These are phyloP conservation scores for Passer montanus DNA, from an alignment of 2,113 vertebrate species.

Conservation along the genomic window DNA sequence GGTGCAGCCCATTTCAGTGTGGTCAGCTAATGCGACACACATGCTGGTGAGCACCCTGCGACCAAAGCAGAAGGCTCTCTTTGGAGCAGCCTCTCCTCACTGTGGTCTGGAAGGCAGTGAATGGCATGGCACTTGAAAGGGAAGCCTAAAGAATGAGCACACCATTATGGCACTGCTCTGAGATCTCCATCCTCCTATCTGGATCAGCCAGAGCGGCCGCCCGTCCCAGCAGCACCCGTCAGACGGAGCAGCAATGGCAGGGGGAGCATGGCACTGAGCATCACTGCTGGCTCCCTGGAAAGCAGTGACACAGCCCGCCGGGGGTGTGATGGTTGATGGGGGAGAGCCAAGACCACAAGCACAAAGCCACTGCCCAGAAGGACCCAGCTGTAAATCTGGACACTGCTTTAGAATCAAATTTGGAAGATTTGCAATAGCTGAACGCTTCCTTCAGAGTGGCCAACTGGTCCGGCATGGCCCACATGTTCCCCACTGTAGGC, in stretches of 20 bases:
- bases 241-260: accelerated
- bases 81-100: neutral
- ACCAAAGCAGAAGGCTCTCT: constrained; percentile 31
- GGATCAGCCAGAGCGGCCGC: accelerated
- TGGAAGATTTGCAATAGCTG: neutral
- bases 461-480: no score
- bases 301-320: accelerated
- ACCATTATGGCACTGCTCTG: neutral
- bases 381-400: neutral
- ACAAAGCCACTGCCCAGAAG: neutral
- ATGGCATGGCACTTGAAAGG: neutral
- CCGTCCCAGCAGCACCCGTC: accelerated
- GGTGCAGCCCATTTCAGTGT: constrained; percentile 28
- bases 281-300: neutral
- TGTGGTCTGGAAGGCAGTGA: constrained; percentile 46
- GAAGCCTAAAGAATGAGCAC: neutral
- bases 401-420: neutral
- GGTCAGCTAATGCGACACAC: constrained; percentile 58
- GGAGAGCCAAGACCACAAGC: neutral
- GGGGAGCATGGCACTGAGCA: accelerated
- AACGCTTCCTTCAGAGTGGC: accelerated
- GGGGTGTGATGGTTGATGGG: accelerated
- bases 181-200: neutral
- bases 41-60: neutral
- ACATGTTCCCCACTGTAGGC: accelerated